Conservation (phyloP, 2,888 invertebrate species). For the Ophonus ardosiacus region DNA sequence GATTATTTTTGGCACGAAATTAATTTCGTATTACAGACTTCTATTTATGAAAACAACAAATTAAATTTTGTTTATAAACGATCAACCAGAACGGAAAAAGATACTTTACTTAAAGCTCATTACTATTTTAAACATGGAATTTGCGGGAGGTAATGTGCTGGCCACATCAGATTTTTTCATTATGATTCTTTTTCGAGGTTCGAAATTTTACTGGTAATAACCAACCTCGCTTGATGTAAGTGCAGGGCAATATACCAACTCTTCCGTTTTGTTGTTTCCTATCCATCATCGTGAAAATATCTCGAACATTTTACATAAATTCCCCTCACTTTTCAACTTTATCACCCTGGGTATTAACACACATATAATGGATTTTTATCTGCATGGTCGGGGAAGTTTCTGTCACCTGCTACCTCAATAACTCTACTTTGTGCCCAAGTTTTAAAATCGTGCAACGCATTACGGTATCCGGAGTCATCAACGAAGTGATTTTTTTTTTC, state of each 20-base stretch:
- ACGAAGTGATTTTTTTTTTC: not conserved
- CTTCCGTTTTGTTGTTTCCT: not conserved
- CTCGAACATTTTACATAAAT: not conserved
- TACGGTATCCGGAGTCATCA: not conserved
- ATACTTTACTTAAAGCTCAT: no score
- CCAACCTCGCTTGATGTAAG: not conserved
- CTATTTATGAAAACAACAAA: no score
- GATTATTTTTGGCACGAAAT: no score
- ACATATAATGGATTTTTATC: conserved; percentile 17
- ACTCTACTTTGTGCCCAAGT: not conserved
- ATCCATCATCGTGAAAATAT: not conserved
- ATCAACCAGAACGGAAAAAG: no score
- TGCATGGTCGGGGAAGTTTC: not conserved
- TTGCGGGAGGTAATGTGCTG: no score
- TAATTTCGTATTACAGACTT: no score
- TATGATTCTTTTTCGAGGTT: not conserved
- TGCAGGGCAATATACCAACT: not conserved
- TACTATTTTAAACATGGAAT: no score
- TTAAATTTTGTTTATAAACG: no score
- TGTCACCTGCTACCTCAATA: conserved; percentile 21
- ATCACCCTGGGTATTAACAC: not conserved
- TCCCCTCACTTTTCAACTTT: conserved; percentile 1
- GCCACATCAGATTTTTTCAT: no score
- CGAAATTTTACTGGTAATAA: not conserved
- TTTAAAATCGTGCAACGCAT: not conserved